Evolutionary conservation across 2,113 vertebrate genomes (phyloP).

Genomic region (Scomber scombrus): DNA sequence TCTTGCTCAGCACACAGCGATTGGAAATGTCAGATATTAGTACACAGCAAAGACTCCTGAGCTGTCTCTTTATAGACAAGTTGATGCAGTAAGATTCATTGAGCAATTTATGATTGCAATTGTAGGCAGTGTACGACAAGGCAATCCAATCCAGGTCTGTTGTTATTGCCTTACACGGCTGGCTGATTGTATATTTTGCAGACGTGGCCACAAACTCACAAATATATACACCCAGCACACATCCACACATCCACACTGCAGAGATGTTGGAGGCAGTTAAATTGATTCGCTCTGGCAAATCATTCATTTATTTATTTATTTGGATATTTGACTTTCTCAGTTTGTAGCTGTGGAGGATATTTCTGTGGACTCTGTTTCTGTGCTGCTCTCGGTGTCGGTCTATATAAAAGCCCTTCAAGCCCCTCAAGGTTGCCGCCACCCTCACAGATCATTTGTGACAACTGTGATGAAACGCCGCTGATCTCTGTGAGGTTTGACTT

Average conservation of each 20-base stretch:
- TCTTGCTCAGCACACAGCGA: not conserved
- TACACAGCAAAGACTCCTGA: not conserved
- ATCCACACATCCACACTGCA: not conserved
- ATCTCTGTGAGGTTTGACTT: slow-evolving; percentile 16
- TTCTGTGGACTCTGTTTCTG: not conserved
- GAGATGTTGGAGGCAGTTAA: not conserved
- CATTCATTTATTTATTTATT: not conserved
- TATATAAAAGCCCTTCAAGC: not conserved
- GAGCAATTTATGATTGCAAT: slow-evolving; percentile 35
- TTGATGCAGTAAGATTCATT: slow-evolving; percentile 44
- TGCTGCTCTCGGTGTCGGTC: not conserved
- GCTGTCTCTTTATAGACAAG: slow-evolving; percentile 21
- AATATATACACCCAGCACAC: not conserved
- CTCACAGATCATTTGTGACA: slow-evolving; percentile 33
- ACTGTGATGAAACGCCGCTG: slow-evolving; percentile 22
- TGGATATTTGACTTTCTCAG: not conserved
- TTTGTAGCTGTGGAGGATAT: not conserved
- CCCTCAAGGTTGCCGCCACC: slow-evolving; percentile 15
- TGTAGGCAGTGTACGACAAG: not conserved
- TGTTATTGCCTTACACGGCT: slow-evolving; percentile 16
- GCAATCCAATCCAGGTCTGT: slow-evolving; percentile 16
- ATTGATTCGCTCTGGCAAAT: not conserved
- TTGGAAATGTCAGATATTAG: slow-evolving; percentile 8
- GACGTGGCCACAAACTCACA: slow-evolving; percentile 1
- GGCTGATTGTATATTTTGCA: slow-evolving; percentile 24